These are phyloP conservation scores for Actenoides lindsayi DNA, from an alignment of 2,113 vertebrate genomes.

Conservation along the genomic window DNA sequence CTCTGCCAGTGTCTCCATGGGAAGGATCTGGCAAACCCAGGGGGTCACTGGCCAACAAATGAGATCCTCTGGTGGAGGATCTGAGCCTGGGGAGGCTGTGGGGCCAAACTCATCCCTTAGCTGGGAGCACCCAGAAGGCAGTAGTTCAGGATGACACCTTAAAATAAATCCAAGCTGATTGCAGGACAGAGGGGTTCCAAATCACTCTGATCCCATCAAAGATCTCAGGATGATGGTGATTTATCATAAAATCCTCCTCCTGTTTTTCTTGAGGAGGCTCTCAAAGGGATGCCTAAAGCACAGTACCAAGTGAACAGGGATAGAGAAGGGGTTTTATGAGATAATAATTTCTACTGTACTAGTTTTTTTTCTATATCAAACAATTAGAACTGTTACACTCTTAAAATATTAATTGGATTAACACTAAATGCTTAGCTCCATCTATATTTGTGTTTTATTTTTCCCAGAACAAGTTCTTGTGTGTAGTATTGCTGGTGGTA, in stretches of 20 bases:
- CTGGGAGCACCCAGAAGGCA: background rate
- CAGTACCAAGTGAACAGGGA: background rate
- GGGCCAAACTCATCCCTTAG: fast-evolving
- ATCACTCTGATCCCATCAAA: background rate
- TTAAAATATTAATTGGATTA: background rate
- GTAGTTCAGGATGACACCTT: background rate
- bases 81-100: background rate
- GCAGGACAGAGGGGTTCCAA: background rate
- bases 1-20: fast-evolving
- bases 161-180: background rate
- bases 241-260: background rate
- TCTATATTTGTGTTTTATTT: background rate
- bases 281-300: background rate
- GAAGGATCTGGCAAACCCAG: background rate
- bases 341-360: background rate
- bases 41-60: fast-evolving
- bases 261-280: background rate
- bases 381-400: background rate
- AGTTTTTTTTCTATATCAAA: background rate
- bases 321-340: background rate
- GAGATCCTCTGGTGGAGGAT: background rate
- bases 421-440: background rate
- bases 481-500: background rate
- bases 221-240: background rate
- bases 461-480: background rate